phyloP scores from a whole-genome alignment of 2,797 vertebrate species.

The Cryptoprocta ferox region DNA sequence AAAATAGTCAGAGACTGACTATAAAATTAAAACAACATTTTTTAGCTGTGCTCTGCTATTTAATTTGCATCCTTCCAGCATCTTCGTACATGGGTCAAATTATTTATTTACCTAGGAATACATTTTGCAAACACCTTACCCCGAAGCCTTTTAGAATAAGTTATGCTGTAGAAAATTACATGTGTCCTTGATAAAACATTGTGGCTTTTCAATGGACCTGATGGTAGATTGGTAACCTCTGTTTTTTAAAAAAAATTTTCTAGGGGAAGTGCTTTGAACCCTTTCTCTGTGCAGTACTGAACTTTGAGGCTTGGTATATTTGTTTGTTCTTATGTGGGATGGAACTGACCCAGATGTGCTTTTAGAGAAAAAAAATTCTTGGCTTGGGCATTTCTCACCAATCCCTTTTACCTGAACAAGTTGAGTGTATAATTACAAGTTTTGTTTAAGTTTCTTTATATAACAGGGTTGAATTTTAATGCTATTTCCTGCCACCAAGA shows the following conservation, averaged over 20 bases:
- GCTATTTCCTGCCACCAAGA: background rate
- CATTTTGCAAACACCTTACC: constrained; percentile 12
- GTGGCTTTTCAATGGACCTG: background rate
- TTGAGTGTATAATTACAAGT: background rate
- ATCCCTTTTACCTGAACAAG: background rate
- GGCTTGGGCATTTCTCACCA: background rate
- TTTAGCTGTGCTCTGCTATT: background rate
- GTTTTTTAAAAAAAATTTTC: background rate
- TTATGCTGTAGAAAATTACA: background rate
- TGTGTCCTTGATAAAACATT: background rate
- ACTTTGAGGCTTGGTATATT: background rate
- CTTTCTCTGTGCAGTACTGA: background rate
- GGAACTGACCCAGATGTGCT: background rate
- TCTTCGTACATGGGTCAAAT: background rate
- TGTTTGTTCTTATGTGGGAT: background rate
- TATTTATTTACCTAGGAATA: constrained; percentile 49
- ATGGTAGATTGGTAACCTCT: background rate
- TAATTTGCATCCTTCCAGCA: background rate
- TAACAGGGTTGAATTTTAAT: background rate
- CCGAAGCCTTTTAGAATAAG: background rate
- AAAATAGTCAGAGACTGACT: background rate
- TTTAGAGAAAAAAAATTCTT: background rate
- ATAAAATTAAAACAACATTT: constrained; percentile 33
- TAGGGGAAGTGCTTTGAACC: background rate
- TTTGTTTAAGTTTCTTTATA: background rate